Evolutionary conservation across 1,140 invertebrate genomes (phyloP).

Genomic region (Ganaspis sp.): DNA sequence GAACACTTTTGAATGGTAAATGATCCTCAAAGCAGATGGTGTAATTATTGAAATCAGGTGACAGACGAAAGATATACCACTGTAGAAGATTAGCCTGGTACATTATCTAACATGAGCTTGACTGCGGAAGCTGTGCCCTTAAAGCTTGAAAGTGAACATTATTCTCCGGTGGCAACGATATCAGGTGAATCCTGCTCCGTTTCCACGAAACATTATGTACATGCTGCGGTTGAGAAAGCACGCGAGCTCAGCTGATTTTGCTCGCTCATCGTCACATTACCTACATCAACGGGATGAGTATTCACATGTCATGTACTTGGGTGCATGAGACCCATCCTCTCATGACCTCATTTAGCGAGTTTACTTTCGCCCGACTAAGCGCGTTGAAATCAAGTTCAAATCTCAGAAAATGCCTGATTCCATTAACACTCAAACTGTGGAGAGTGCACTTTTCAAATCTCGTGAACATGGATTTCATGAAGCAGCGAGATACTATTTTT

Average conservation of each 20-base stretch:
- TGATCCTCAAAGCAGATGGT: neutral
- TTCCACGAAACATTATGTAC: slow-evolving; percentile 27
- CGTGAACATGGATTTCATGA: no score
- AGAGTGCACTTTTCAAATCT: neutral
- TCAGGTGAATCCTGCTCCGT: neutral
- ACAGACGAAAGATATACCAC: neutral
- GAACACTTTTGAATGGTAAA: neutral
- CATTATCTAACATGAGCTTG: neutral
- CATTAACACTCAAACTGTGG: neutral
- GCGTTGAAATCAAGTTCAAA: neutral
- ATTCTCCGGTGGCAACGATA: neutral
- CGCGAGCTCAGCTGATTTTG: slow-evolving; percentile 23
- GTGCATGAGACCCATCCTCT: neutral
- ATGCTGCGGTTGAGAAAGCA: neutral
- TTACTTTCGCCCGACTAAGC: slow-evolving; percentile 13
- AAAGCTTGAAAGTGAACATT: neutral
- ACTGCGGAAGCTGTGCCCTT: neutral
- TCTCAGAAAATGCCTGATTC: neutral
- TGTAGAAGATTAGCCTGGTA: neutral
- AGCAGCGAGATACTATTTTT: no score
- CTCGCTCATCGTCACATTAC: slow-evolving; percentile 10
- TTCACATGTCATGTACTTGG: neutral
- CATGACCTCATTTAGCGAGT: neutral
- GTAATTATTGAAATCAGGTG: neutral
- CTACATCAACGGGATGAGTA: slow-evolving; percentile 16